Conservation (phyloP, 2,888 invertebrate genomes). For the Oconnorella tubifera region DNA sequence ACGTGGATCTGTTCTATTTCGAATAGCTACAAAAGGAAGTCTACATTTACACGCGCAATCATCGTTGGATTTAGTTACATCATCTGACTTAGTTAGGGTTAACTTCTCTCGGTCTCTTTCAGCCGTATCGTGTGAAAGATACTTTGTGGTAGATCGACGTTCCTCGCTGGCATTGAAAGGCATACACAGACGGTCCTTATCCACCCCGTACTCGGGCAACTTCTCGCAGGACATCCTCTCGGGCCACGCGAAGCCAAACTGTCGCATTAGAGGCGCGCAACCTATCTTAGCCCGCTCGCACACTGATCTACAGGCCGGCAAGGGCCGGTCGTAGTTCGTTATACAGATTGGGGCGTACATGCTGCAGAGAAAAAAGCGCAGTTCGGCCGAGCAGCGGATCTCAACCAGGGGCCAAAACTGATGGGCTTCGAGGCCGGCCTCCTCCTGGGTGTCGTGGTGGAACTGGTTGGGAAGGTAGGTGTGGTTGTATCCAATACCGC, state of each 20-base stretch:
- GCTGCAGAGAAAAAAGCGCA: constrained; percentile 95
- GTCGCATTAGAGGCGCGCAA: constrained; percentile 94
- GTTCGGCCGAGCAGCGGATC: constrained; percentile 90
- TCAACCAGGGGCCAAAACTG: constrained; percentile 98
- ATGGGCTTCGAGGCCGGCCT: constrained; percentile 82
- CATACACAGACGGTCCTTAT: constrained; percentile 56
- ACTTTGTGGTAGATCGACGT: neutral
- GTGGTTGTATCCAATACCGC: constrained; percentile 90
- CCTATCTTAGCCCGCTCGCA: constrained; percentile 85
- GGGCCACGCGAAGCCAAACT: constrained; percentile 86
- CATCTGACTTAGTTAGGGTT: no score
- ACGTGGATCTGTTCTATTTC: constrained; percentile 40
- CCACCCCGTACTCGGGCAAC: constrained; percentile 64
- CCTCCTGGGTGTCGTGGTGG: constrained; percentile 95
- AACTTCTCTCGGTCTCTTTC: neutral
- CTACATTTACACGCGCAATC: constrained; percentile 21
- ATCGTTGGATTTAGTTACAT: neutral
- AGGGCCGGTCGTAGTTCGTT: constrained; percentile 71
- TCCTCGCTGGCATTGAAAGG: constrained; percentile 5
- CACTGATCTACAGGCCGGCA: constrained; percentile 80
- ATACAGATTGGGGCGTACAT: constrained; percentile 98
- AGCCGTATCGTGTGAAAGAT: neutral
- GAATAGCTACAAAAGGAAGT: constrained; percentile 38
- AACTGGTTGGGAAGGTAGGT: constrained; percentile 96
- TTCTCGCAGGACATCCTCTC: constrained; percentile 93